Base-by-base conservation (phyloP, 2,113 vertebrate genomes). In the Silurus meridionalis region DNA sequence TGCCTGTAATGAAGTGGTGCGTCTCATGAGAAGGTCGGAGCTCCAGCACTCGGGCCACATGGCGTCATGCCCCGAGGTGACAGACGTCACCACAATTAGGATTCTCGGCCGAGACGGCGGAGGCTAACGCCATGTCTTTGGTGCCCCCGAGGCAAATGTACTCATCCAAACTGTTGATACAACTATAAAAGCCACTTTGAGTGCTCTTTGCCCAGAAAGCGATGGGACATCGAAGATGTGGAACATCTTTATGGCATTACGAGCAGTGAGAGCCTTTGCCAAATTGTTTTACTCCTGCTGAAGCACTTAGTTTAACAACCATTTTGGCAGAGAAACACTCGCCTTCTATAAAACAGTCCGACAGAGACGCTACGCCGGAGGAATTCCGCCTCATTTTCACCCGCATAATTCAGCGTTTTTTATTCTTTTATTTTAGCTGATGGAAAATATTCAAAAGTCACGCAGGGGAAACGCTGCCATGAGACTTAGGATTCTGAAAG, bases 321-420 rank as follows among this genome's bases (percentile, higher is more conserved):
- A 92, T 92, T 90, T 88, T 92, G 93, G 93, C 92, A 92, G 92
- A 91, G 91, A 53, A 86, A 15, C 19, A 72, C 57, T 23, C 53
- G 79, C 17, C 75, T 57, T 71, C 48, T 67, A 67, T 58, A 58
- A 74, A 85, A 71, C 19, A 67, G 69, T 69, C 48, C 89, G 87
- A 87, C 86, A 83, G 89, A 84, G 85, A 67, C 11, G 71, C 83
- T 57, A 88, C 90, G 58, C 79, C 50, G 25, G 50, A 74, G 50
- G 80, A 77, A 75, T 83, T 80, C n/a, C 1, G 48, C 72, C 66
- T 75, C 57, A 15, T 82, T 61, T 63, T 63, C 63, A 15, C 84
- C 10, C 3, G 58, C 28, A 46, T 64, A 66, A 71, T 72, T 72
- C 85, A 25, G 64, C 6, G 8, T 50, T 81, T 48, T 55, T 25